A percentile compares a stretch with the other conserved stretches of the same genome.
Evolutionary conservation across 2,797 vertebrate species (phyloP).

Genomic region (Hephaestus fuliginosus): DNA sequence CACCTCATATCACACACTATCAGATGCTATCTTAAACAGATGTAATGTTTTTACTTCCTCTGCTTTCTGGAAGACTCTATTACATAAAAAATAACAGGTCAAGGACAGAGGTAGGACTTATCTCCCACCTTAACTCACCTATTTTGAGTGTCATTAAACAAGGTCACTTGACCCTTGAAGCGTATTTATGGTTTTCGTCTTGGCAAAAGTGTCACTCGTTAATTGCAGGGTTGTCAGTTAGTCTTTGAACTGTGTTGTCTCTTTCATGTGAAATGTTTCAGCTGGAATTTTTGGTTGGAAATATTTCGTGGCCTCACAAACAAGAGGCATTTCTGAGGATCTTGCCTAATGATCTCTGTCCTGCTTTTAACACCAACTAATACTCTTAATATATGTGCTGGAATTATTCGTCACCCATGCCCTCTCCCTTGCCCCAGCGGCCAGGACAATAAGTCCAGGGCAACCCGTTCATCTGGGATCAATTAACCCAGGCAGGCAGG

Average conservation of each 20-base stretch:
- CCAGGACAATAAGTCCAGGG: slow-evolving; percentile 57
- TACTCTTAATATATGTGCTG: background rate
- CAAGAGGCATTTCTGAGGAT: background rate
- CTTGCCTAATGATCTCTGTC: background rate
- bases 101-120: slow-evolving; percentile 14
- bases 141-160: slow-evolving; percentile 10
- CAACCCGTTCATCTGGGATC: slow-evolving; percentile 78
- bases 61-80: background rate
- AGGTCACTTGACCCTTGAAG: slow-evolving; percentile 2
- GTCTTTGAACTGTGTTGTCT: slow-evolving; percentile 19
- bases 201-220: slow-evolving; percentile 1
- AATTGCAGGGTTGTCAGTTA: slow-evolving; percentile 12
- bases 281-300: background rate
- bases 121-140: slow-evolving; percentile 21
- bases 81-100: slow-evolving; percentile 5
- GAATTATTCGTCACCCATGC: slow-evolving; percentile 23
- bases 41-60: background rate
- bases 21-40: background rate
- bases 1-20: background rate
- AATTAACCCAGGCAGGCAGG: slow-evolving; percentile 65
- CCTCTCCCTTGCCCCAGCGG: slow-evolving; percentile 17
- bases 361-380: background rate
- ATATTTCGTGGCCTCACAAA: background rate
- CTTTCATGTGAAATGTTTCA: background rate
- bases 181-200: slow-evolving; percentile 1